Evolutionary conservation across 2,888 invertebrate species (phyloP).

Genomic region (Allophyes oxyacanthae): DNA sequence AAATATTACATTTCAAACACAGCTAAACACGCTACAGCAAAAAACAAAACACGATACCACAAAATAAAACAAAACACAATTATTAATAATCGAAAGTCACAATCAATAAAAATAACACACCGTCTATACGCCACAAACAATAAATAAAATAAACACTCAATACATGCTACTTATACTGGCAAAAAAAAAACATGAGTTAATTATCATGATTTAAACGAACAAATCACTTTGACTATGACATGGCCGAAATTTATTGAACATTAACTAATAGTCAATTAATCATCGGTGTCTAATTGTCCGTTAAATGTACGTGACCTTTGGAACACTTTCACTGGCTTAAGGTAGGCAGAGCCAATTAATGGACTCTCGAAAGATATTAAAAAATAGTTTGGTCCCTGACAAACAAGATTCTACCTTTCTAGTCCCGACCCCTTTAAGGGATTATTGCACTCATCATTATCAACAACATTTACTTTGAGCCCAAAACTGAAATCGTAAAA

Average conservation of each 20-base stretch:
- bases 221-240: constrained; percentile 35
- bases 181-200: constrained; percentile 39
- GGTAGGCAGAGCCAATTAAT: constrained; percentile 2
- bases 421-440: too few species aligned
- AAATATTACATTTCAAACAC: background rate
- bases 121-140: too few species aligned
- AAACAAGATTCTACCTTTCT: too few species aligned
- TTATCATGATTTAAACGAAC: too few species aligned
- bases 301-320: constrained; percentile 25
- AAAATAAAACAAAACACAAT: constrained; percentile 12
- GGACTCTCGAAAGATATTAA: background rate
- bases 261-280: constrained; percentile 22
- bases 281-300: constrained; percentile 7
- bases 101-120: constrained; percentile 14
- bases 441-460: too few species aligned
- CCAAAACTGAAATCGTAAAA: too few species aligned
- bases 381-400: constrained; percentile 1
- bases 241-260: constrained; percentile 13
- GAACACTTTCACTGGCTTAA: background rate
- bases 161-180: background rate
- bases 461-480: too few species aligned
- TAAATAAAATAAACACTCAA: constrained; percentile 20
- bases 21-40: background rate
- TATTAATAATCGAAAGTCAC: constrained; percentile 22
- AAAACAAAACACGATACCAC: background rate